Evolutionary conservation across 2,113 vertebrate genomes (phyloP).

Genomic region (Phaethon lepturus): DNA sequence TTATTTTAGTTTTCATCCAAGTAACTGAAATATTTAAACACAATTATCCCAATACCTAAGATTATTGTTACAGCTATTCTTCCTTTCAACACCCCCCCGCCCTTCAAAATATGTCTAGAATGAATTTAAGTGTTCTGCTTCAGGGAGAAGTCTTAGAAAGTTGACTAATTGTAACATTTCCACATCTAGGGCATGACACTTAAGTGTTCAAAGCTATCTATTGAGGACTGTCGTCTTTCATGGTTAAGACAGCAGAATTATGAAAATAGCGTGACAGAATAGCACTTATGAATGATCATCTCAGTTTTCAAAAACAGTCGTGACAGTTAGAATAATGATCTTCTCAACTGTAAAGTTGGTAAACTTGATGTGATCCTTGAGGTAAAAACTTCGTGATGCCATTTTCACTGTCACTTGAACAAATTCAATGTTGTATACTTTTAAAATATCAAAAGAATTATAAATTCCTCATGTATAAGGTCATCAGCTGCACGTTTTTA

Average conservation of each 20-base stretch:
- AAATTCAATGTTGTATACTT: neutral
- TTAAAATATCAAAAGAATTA: neutral
- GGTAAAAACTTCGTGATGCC: neutral
- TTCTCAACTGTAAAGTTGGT: neutral
- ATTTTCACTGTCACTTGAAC: neutral
- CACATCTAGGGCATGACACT: neutral
- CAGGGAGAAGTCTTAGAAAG: neutral
- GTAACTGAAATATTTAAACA: neutral
- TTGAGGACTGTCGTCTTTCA: neutral
- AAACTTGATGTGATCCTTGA: neutral
- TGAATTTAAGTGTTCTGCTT: neutral
- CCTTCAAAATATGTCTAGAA: neutral
- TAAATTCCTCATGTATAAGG: neutral
- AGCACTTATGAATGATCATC: neutral
- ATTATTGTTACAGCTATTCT: neutral
- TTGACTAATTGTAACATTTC: neutral
- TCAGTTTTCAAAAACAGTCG: neutral
- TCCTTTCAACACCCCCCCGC: neutral
- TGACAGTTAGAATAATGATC: neutral
- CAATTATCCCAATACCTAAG: neutral
- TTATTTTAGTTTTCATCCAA: constrained; percentile 19
- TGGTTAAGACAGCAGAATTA: neutral
- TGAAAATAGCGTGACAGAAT: neutral
- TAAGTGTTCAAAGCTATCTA: neutral
- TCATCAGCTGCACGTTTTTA: neutral